Evolutionary conservation across 2,113 vertebrate species (phyloP), one percentile per base, ranked within the genome.

Genomic region (Aphyosemion australe): DNA sequence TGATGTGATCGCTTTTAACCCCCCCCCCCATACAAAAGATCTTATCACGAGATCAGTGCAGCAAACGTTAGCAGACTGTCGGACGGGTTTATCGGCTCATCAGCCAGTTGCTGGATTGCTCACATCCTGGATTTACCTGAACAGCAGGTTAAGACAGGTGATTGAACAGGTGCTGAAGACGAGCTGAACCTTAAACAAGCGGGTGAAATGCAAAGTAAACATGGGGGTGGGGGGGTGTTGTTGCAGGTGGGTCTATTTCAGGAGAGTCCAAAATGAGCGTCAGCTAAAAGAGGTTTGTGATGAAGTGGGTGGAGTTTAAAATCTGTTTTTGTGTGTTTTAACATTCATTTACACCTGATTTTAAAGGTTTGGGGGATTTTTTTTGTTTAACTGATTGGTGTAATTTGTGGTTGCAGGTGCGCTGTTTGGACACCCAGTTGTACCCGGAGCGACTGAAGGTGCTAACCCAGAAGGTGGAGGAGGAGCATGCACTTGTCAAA

Each of bases 401-500:
- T 7, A 21, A 8, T 0, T 47, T 66, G 32, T 53, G 45, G 14
- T 9, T 42, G 13, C 19, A 99, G 97, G 94, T 98, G 75, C 96
- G 96, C 72, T 95, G 95, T 0, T 79, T 99, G 84, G 96, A 98
- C 90, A 95, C 92, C 62, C 96, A 98, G 87, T 93, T 98, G 93
- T 96, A 97, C 86, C 97, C 97, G 0, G 97, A 99, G 86, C 97
- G 96, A 85, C 94, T 99, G 88, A 99, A 98, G 93, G 96, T 96
- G 84, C 97, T 99, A 1, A 96, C 97, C 2, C 96, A 99, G 91
- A 96, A 99, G 87, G 94, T 98, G 86, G 96, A 99, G 92, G 92
- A 97, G 72, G 96, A 98, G 90, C 96, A 97, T 74, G 94, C 94
- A 41, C 80, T 87, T 48, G 52, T 91, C 37, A 95, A 97, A 92